Evolutionary conservation across 2,888 invertebrate species (phyloP).

Genomic region (Zeuzera pyrina): DNA sequence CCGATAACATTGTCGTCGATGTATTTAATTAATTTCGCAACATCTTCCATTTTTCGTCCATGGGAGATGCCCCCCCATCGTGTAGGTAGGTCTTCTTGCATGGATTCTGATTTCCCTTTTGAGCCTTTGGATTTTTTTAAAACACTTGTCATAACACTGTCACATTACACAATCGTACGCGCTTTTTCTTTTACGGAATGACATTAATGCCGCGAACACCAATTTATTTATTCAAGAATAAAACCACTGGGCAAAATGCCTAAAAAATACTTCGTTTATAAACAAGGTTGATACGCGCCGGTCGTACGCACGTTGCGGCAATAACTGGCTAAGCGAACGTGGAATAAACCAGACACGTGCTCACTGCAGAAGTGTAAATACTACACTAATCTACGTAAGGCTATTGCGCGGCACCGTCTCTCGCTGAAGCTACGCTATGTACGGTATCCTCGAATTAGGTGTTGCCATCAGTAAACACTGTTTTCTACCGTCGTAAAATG

Average conservation of each 20-base stretch:
- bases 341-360: too few species aligned
- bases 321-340: too few species aligned
- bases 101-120: slow-evolving; percentile 67
- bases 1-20: slow-evolving; percentile 88
- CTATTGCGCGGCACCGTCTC: too few species aligned
- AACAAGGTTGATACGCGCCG: too few species aligned
- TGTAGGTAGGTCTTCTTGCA: slow-evolving; percentile 64
- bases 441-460: too few species aligned
- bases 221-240: slow-evolving; percentile 16
- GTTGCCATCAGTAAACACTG: too few species aligned
- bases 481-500: too few species aligned
- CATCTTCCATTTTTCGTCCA: slow-evolving; percentile 76
- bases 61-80: slow-evolving; percentile 50
- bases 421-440: too few species aligned
- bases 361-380: too few species aligned
- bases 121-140: slow-evolving; percentile 63
- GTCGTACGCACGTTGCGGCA: too few species aligned
- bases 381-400: too few species aligned
- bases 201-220: slow-evolving; percentile 9
- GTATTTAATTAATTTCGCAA: slow-evolving; percentile 80
- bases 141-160: slow-evolving; percentile 63
- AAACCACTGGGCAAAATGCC: slow-evolving; percentile 12
- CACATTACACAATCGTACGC: slow-evolving; percentile 45
- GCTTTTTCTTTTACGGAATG: slow-evolving; percentile 1
- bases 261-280: slow-evolving; percentile 8